phyloP scores from a whole-genome alignment of 2,113 vertebrate species.

The Turnix velox region DNA sequence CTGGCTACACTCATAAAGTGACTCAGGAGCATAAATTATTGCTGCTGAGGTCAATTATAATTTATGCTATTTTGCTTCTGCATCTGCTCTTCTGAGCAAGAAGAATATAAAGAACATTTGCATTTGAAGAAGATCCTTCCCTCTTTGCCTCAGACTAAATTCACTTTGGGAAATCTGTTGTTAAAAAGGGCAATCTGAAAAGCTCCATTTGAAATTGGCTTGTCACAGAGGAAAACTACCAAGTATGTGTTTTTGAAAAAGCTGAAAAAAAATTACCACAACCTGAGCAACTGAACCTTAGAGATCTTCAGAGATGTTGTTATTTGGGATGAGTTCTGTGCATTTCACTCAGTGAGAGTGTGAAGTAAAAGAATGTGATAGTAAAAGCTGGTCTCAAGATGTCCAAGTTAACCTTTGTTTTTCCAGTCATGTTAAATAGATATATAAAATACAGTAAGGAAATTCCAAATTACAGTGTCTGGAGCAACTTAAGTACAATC shows the following conservation, averaged over 20 bases:
- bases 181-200: not conserved
- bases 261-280: not conserved
- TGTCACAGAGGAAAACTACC: not conserved
- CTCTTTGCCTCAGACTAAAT: not conserved
- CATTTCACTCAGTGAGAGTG: not conserved
- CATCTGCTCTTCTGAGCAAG: not conserved
- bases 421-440: not conserved
- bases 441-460: not conserved
- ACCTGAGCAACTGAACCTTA: not conserved
- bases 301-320: not conserved
- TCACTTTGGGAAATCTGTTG: not conserved
- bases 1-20: slow-evolving; percentile 8
- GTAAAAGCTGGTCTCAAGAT: not conserved
- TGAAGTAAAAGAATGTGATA: not conserved
- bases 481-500: not conserved
- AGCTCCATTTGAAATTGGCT: not conserved
- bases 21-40: slow-evolving; percentile 48
- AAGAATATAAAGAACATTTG: slow-evolving; percentile 9
- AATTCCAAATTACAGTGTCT: not conserved
- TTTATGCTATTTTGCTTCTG: slow-evolving; percentile 43
- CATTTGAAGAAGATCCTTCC: slow-evolving; percentile 2
- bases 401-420: not conserved
- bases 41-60: slow-evolving; percentile 48
- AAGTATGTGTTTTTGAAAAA: not conserved
- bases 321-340: not conserved